Base-by-base conservation (phyloP, 92 coral and sea anemone genomes). In the Plumapathes pennacea region DNA sequence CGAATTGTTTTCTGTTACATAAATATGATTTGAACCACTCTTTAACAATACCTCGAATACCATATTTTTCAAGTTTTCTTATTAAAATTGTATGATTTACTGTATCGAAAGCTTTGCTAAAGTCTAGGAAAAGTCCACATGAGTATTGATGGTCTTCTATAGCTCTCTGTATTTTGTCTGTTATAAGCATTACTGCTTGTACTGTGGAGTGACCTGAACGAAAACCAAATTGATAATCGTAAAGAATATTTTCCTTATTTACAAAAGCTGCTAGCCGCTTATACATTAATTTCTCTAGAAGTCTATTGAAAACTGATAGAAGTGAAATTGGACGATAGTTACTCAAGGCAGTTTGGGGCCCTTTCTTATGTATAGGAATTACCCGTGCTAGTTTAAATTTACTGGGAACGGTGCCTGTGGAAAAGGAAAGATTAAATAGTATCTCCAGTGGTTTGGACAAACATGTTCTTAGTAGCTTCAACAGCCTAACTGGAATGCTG, bases 351-450 rank as follows among this genome's bases (percentile, higher is more conserved):
- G 64, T 64, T n/a, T 26, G 15, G 4, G 63, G 42, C 25, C 46
- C 64, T 42, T 52, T 51, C 42, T 72, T 72, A 27, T 29, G 59
- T 4, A 63, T 23, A 28, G 73, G 63, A 28, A 50, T 51, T 6
- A 63, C 64, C 29, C 29, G 40, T 5, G 54, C 64, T 26, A 37
- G 27, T 38, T 69, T 69, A 22, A 69, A 46, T 48, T 50, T 37
- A 27, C 54, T 52, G 3, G 85, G 78, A 21, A 78, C 73, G 37
- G 30, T 8, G 4, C 85, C 67, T 51, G 17, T 60, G 4, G 48
- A 33, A 54, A 78, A 78, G 29, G 78, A 78, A 36, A 18, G 40
- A 46, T 69, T 69, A 59, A 24, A 77, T 0, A 67, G 25, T 10
- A 48, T 5, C 21, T 39, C 32, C 10, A 76, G 14, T 4, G 69